Conservation (phyloP, 2,113 vertebrate species). For the Lontra canadensis region DNA sequence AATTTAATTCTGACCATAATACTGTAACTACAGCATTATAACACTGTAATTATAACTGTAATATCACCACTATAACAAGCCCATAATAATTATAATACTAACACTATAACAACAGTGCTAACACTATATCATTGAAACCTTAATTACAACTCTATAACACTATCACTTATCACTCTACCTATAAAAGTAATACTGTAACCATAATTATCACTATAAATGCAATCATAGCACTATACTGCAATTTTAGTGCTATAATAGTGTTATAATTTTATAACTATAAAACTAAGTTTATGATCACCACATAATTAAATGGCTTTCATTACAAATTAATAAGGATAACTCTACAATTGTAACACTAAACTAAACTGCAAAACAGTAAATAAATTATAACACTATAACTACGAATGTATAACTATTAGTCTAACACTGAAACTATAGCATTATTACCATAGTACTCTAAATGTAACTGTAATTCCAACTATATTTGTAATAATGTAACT, state of each 20-base stretch:
- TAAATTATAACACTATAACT: background rate
- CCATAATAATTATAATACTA: background rate
- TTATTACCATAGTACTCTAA: background rate
- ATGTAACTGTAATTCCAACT: background rate
- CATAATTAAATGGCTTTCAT: background rate
- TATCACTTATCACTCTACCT: background rate
- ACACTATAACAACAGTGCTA: background rate
- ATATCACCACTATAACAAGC: background rate
- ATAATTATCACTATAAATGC: background rate
- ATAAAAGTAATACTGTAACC: background rate
- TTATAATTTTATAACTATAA: background rate
- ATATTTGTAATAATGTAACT: background rate
- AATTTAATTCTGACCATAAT: slow-evolving; percentile 16
- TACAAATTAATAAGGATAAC: background rate
- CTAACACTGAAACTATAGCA: background rate
- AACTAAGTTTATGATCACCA: background rate
- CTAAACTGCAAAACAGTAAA: background rate
- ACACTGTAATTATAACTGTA: background rate
- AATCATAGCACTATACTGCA: background rate
- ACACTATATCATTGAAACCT: background rate
- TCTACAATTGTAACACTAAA: background rate
- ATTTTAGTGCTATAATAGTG: background rate
- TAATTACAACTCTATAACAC: background rate
- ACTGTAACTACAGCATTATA: background rate
- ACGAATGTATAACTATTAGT: background rate